A percentile compares a stretch with the other conserved stretches of the same genome.
phyloP scores from a whole-genome alignment of 2,113 vertebrate species.

The Peromyscus californicus region DNA sequence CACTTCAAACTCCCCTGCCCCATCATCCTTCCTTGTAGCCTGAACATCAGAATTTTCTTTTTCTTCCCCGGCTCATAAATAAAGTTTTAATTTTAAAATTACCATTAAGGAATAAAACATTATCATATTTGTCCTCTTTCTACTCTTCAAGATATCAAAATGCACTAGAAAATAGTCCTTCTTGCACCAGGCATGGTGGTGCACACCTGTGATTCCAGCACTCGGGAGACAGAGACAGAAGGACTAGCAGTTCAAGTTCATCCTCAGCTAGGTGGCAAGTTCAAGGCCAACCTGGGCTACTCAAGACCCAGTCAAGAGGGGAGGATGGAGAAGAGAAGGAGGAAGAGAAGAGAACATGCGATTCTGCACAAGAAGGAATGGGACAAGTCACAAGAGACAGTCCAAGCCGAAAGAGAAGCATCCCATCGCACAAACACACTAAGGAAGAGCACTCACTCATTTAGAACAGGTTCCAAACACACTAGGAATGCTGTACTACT shows the following conservation, averaged over 20 bases:
- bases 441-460: not conserved
- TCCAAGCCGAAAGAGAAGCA: not conserved
- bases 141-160: not conserved
- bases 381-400: not conserved
- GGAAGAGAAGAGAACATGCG: not conserved
- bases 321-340: not conserved
- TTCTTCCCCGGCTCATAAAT: not conserved
- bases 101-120: slow-evolving; percentile 20
- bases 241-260: not conserved
- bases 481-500: slow-evolving; percentile 24
- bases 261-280: not conserved
- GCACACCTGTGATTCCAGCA: not conserved
- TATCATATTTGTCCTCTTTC: not conserved
- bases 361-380: not conserved
- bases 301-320: not conserved
- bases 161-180: not conserved
- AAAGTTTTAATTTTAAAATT: slow-evolving; percentile 51
- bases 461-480: slow-evolving; percentile 24
- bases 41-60: not conserved
- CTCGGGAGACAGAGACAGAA: not conserved
- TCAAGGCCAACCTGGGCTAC: not conserved
- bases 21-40: not conserved
- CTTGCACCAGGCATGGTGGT: not conserved
- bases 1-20: not conserved
- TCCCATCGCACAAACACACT: not conserved